Conservation (phyloP, 2,797 vertebrate genomes). For the Bradypodion ventrale region DNA sequence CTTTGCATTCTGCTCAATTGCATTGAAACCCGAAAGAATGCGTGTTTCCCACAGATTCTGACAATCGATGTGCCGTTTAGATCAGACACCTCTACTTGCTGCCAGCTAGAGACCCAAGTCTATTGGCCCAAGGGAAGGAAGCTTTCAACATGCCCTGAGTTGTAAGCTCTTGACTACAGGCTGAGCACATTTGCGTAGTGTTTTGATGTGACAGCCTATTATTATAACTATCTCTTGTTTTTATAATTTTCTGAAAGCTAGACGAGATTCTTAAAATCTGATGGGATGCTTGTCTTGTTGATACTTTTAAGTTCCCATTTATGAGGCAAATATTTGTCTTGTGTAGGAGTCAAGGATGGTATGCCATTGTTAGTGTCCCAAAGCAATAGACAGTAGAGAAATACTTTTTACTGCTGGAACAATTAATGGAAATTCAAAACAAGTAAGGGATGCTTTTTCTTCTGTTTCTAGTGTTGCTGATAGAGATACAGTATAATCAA, state of each 20-base stretch:
- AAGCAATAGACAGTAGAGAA: neutral
- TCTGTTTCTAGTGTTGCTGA: neutral
- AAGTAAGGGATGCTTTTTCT: neutral
- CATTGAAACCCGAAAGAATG: conserved; percentile 14
- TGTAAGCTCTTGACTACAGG: conserved; percentile 3
- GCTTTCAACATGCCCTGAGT: neutral
- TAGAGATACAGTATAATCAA: neutral
- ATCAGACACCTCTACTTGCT: neutral
- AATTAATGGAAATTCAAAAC: neutral
- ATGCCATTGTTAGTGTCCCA: neutral
- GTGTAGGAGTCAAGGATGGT: neutral
- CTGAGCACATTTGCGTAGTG: neutral
- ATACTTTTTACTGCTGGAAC: neutral
- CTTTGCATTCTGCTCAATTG: conserved; percentile 13
- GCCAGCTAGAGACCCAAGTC: conserved; percentile 5
- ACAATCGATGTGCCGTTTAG: conserved; percentile 27
- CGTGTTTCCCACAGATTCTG: conserved; percentile 14
- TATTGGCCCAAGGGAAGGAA: neutral
- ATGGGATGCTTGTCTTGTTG: neutral
- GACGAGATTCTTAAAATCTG: neutral
- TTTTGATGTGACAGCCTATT: neutral
- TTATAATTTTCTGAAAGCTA: neutral
- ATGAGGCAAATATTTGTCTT: neutral
- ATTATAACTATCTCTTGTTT: neutral
- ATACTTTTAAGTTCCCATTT: neutral